A percentile compares a stretch with the other conserved stretches of the same genome.
These are phyloP conservation scores for Heptranchias perlo DNA, from an alignment of 2,113 vertebrate genomes.

Conservation along the genomic window DNA sequence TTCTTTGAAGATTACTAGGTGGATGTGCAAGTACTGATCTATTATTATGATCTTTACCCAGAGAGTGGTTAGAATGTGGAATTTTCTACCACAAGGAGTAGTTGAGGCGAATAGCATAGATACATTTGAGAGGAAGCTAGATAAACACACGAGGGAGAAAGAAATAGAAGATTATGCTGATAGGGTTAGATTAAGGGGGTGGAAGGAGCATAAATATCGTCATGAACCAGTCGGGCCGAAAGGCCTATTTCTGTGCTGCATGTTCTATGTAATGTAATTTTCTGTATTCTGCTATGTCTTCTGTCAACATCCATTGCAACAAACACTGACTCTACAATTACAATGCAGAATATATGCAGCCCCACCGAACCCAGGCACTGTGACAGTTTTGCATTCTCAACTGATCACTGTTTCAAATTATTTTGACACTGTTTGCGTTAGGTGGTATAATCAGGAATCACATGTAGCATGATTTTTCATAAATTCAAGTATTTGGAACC, in stretches of 20 bases:
- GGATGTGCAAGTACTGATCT: background rate
- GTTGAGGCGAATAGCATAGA: too few relatives aligned
- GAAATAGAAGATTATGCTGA: too few relatives aligned
- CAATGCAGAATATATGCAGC: background rate
- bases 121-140: too few relatives aligned
- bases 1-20: background rate
- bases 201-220: too few relatives aligned
- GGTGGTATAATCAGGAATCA: slow-evolving; percentile 18
- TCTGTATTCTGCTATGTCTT: background rate
- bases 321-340: slow-evolving; percentile 17
- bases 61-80: too few relatives aligned
- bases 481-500: background rate
- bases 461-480: background rate
- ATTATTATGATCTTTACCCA: too few relatives aligned
- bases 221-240: too few relatives aligned
- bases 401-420: slow-evolving; percentile 11
- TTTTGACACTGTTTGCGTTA: background rate
- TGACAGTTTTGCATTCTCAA: slow-evolving; percentile 21
- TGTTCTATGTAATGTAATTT: too few relatives aligned
- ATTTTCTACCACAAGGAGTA: too few relatives aligned
- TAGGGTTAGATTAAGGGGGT: too few relatives aligned
- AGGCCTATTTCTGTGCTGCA: too few relatives aligned
- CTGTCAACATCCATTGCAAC: background rate
- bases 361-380: background rate
- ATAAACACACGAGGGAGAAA: too few relatives aligned